Evolutionary conservation across 2,113 vertebrate species (phyloP).

Genomic region (Nansenia antarctica): DNA sequence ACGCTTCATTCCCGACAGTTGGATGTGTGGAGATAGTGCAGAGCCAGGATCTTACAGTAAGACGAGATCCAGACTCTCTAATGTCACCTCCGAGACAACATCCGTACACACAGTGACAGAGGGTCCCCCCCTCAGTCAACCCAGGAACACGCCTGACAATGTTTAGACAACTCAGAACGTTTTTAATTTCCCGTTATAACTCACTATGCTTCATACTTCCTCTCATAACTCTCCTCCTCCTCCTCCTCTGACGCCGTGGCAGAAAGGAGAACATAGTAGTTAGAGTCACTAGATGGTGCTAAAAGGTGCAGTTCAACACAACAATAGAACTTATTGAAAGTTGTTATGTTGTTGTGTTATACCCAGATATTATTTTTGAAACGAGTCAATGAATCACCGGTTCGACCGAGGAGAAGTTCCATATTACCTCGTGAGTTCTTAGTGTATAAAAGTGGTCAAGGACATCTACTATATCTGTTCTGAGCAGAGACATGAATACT

Average conservation of each 20-base stretch:
- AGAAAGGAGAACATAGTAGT: background rate
- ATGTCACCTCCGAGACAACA: conserved; percentile 39
- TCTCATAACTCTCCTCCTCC: conserved; percentile 14
- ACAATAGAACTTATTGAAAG: conserved; percentile 2
- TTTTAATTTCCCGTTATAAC: conserved; percentile 52
- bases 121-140: conserved; percentile 30
- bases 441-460: conserved; percentile 32
- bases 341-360: background rate
- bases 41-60: background rate
- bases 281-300: conserved; percentile 39
- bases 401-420: conserved; percentile 2
- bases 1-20: background rate
- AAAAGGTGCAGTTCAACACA: background rate
- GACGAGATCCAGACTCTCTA: conserved; percentile 52
- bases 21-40: conserved; percentile 12
- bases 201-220: conserved; percentile 31
- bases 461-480: conserved; percentile 21
- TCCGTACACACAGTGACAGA: conserved; percentile 43
- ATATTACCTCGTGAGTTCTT: conserved; percentile 24
- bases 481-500: conserved; percentile 8
- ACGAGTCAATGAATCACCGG: no score
- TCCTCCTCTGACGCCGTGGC: background rate
- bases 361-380: no score
- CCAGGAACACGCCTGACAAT: conserved; percentile 59
- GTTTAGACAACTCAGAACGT: conserved; percentile 62